Percentiles rank a stretch among this genome's conserved stretches.
These are phyloP conservation scores for Meloidogyne floridensis DNA, from an alignment of 1,140 invertebrate genomes.

Conservation along the genomic window DNA sequence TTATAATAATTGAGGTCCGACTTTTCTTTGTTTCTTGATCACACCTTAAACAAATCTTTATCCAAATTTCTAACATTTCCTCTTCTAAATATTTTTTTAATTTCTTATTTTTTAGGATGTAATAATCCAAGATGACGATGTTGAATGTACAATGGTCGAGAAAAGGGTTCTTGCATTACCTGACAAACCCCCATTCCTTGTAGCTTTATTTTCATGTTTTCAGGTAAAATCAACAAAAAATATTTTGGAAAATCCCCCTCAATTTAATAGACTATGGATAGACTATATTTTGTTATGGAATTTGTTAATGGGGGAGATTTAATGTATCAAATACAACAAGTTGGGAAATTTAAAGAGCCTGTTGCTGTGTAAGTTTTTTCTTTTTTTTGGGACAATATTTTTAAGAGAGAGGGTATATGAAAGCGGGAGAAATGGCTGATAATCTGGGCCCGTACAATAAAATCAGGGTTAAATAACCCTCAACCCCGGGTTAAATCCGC, in stretches of 20 bases:
- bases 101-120: slow-evolving; percentile 75
- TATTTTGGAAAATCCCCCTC: slow-evolving; percentile 8
- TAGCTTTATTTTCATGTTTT: slow-evolving; percentile 97
- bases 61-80: no score
- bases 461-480: no score
- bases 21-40: no score
- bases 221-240: slow-evolving; percentile 83
- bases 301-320: slow-evolving; percentile 98
- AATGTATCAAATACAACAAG: slow-evolving; percentile 99
- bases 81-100: no score
- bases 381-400: neutral
- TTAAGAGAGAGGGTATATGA: neutral
- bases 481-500: no score
- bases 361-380: slow-evolving; percentile 86
- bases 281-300: slow-evolving; percentile 99
- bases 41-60: no score
- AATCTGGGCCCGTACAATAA: no score
- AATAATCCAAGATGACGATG: slow-evolving; percentile 98
- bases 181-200: slow-evolving; percentile 92
- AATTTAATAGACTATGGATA: slow-evolving; percentile 75
- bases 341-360: slow-evolving; percentile 98
- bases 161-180: slow-evolving; percentile 92
- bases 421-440: no score
- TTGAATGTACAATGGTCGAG: slow-evolving; percentile 99
- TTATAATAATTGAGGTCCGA: no score